Base-by-base conservation (phyloP, 2,113 vertebrate species). In the Chloebia gouldiae region DNA sequence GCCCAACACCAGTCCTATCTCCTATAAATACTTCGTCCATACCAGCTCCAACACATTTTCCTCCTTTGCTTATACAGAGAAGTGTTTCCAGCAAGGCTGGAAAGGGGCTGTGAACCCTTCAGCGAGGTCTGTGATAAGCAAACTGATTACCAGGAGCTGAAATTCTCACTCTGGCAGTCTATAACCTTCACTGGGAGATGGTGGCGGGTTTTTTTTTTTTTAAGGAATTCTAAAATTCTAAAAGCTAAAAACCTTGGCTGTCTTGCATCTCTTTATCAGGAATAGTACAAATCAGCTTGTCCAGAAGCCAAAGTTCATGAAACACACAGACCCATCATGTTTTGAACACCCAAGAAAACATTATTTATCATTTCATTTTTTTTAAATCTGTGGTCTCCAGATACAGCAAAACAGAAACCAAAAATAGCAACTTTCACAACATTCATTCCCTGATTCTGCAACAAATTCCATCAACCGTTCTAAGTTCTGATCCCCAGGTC, bases 371-470 rank as follows among this genome's bases (percentile, higher is more conserved):
- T 77, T 91, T 80, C 35, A 19, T 45, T 70, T 77, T 70, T 89
- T 20, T 35, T 1, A 31, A 81, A 50, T 35, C 51, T 51, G 7
- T 39, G 25, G 14, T 77, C 81, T 86, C 71, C 42, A 81, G 68
- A 49, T 31, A 86, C 39, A 71, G 49, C 10, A 13, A 84, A 90
- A 81, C 9, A 64, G 79, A 91, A 93, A 86, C 68, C 31, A 75
- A 93, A 95, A 92, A 63, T 33, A 94, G 76, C 79, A 92, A 66
- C 71, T 92, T 81, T 42, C 64, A 75, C 64, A 66, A 71, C 40
- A 75, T 56, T 70, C 75, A 75, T 56, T 70, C 75, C 80, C 63
- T 39, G 51, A 83, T 90, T 91, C 75, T 73, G 81, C 84, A 96
- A 88, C 63, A 94, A 96, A 96, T 92, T 85, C 71, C 60, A 80